Evolutionary conservation across 92 coral and sea anemone genomes (phyloP), one percentile per base, ranked within the genome.

Genomic region (Heteractis magnifica): DNA sequence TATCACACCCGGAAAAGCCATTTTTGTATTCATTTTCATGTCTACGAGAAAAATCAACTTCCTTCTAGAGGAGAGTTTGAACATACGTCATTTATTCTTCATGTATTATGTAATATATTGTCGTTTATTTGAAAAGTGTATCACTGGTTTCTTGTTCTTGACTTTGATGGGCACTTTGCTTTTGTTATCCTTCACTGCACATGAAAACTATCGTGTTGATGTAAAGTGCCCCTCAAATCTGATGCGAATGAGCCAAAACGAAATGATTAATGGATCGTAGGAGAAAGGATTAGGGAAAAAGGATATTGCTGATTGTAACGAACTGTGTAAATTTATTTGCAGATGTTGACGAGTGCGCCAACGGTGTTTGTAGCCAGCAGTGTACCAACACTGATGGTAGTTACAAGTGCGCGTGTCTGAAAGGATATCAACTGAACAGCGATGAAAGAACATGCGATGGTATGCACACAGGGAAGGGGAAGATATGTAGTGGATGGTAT

Each of bases 261-360:
- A 34, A 26, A 26, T 26, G 34, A 26, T 26, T 26, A 26, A 26
- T 26, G 34, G 34, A 1, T 26, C 34, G 34, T 26, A 26, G 34
- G 34, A 26, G 34, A 26, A 34, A 34, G 44, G 44, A 34, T 34
- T 34, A 34, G 44, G 44, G 44, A 5, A n/a, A 8, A 8, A 68
- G 14, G 10, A 68, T 20, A 20, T 68, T 26, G 71, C 4, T 1
- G 56, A 41, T 10, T 19, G 13, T 18, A 10, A 74, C 2, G 6
- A 34, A 74, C 2, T 55, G 49, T n/a, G 49, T 9, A 4, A 7
- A 10, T 56, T 20, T 14, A 41, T 18, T 65, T 12, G 23, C 79
- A 93, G 98, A 97, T 70, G 79, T 94, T 19, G 87, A 97, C 79
- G 99, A 97, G 77, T 97, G 99, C 79, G 82, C 89, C 81, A 55